phyloP scores from a whole-genome alignment of 2,888 invertebrate genomes.

The Ceratothoa steindachneri region DNA sequence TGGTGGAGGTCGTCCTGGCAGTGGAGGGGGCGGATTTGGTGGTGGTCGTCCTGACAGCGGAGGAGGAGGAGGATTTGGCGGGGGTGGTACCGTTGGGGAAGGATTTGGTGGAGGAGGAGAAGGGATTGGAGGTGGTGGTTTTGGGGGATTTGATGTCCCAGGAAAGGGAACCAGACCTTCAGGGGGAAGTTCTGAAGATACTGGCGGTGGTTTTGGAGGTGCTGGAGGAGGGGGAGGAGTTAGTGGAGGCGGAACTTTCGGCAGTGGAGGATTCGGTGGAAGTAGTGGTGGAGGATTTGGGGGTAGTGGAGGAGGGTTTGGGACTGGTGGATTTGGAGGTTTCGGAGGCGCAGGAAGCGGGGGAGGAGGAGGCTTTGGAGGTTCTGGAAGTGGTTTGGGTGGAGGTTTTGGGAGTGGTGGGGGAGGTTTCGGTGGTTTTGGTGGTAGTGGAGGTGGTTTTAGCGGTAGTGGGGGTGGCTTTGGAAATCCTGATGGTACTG shows the following conservation, averaged over 20 bases:
- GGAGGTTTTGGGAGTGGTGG: background rate
- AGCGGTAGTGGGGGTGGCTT: background rate
- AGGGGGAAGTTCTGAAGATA: background rate
- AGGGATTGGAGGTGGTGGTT: conserved; percentile 4
- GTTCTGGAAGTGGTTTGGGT: background rate
- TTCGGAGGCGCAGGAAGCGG: background rate
- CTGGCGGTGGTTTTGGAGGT: background rate
- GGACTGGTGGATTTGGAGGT: conserved; percentile 2
- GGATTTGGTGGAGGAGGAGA: background rate
- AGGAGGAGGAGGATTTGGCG: background rate
- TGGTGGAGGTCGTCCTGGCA: background rate
- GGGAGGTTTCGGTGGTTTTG: background rate
- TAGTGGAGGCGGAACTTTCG: background rate
- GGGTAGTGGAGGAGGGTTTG: background rate
- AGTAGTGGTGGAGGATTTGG: conserved; percentile 8
- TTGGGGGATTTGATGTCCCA: background rate
- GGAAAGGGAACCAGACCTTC: background rate
- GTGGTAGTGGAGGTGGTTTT: background rate
- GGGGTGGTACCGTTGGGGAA: background rate
- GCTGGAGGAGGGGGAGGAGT: background rate
- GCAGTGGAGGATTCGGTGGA: background rate
- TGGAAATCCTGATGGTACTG: background rate
- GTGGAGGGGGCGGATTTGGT: background rate
- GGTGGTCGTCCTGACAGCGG: background rate
- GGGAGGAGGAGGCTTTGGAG: background rate